Evolutionary conservation across 1,140 invertebrate genomes (phyloP).

Genomic region (Caenorhabditis briggsae): DNA sequence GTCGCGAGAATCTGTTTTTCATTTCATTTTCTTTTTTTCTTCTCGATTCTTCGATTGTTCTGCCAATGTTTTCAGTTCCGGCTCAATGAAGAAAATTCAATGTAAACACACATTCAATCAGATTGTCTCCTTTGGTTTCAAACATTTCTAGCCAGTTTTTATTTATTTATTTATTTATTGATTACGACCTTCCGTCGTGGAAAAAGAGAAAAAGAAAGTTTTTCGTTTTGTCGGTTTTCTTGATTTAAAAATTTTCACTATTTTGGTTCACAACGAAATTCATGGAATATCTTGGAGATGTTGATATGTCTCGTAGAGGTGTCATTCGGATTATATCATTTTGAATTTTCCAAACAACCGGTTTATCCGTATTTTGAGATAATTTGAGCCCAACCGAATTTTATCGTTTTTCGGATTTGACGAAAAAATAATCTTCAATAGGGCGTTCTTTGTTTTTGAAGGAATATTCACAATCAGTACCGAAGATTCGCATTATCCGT

Average conservation of each 20-base stretch:
- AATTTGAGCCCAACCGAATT: not conserved
- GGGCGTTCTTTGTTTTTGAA: not conserved
- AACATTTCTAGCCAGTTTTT: not conserved
- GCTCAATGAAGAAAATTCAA: constrained; percentile 9
- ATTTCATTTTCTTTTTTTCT: not conserved
- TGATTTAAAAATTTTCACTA: no score
- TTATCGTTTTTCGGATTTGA: not conserved
- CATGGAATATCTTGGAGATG: no score
- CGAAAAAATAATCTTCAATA: not conserved
- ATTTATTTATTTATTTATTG: no score
- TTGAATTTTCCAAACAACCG: not conserved
- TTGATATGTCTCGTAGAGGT: no score
- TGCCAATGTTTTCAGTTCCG: constrained; percentile 20
- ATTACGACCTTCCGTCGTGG: no score
- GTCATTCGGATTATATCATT: not conserved
- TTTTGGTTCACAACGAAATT: no score
- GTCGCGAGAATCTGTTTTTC: not conserved
- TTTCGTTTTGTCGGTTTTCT: not conserved
- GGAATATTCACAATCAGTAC: no score
- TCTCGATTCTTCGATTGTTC: not conserved
- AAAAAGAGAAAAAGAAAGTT: no score
- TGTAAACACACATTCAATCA: constrained; percentile 18
- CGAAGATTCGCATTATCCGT: no score
- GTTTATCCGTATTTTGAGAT: not conserved
- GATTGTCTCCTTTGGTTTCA: not conserved